Conservation (phyloP, 1,140 invertebrate species). For the Platyscapa corneri region DNA sequence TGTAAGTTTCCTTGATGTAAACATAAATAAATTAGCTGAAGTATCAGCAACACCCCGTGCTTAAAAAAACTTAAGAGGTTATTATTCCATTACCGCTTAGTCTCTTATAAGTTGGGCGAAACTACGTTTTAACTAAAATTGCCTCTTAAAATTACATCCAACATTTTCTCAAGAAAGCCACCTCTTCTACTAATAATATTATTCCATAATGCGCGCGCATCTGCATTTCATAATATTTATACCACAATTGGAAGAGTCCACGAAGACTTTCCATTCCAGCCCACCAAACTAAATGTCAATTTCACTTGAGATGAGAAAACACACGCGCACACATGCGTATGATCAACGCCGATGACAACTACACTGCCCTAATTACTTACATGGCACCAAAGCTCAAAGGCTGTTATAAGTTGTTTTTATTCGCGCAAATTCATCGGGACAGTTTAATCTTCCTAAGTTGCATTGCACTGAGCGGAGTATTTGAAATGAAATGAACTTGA, state of each 20-base stretch:
- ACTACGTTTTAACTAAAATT: background rate
- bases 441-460: no score
- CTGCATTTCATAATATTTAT: conserved; percentile 21
- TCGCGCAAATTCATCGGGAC: no score
- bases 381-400: background rate
- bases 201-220: background rate
- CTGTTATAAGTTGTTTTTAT: no score
- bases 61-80: no score
- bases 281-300: background rate
- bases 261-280: background rate
- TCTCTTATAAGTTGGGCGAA: background rate
- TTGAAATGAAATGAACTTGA: no score
- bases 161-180: background rate
- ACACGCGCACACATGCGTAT: background rate
- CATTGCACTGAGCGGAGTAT: no score
- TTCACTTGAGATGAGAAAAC: background rate
- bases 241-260: background rate
- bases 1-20: no score
- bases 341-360: background rate
- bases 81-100: no score
- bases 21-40: no score
- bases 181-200: background rate
- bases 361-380: background rate
- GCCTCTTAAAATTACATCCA: conserved; percentile 14
- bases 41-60: no score